These are phyloP conservation scores for Acronicta psi DNA, from an alignment of 2,888 invertebrate genomes.

Conservation along the genomic window DNA sequence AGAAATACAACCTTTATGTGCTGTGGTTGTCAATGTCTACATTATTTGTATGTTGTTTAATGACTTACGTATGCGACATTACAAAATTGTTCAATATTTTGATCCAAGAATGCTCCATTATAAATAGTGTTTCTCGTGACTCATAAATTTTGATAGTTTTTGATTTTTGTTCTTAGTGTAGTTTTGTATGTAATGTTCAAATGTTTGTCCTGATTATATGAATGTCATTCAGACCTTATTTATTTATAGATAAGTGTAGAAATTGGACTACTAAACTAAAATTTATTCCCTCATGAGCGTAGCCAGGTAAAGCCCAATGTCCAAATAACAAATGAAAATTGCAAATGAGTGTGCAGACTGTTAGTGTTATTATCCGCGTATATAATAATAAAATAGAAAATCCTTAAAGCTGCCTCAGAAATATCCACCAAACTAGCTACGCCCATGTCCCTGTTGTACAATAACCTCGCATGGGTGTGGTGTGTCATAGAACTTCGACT, in stretches of 20 bases:
- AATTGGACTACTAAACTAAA: constrained; percentile 4
- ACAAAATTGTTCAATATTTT: neutral
- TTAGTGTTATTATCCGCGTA: no score
- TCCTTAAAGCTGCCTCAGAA: neutral
- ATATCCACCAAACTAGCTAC: constrained; percentile 16
- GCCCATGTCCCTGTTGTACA: constrained; percentile 32
- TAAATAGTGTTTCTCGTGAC: neutral
- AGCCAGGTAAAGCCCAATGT: constrained; percentile 1
- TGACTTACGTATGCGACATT: no score
- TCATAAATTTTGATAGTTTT: neutral
- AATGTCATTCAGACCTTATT: neutral
- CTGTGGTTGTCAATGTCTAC: constrained; percentile 5
- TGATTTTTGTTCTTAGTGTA: neutral
- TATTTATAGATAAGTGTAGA: constrained; percentile 7
- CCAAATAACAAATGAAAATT: neutral
- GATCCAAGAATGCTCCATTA: neutral
- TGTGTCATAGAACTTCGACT: constrained; percentile 94
- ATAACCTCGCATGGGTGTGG: constrained; percentile 75
- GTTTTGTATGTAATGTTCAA: neutral
- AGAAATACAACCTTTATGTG: constrained; percentile 14
- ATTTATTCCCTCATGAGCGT: neutral
- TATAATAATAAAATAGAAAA: neutral
- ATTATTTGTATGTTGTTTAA: neutral
- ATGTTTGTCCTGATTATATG: neutral
- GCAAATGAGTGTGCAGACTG: no score